Conservation (phyloP, 2,888 invertebrate species). For the Noctua pronuba region DNA sequence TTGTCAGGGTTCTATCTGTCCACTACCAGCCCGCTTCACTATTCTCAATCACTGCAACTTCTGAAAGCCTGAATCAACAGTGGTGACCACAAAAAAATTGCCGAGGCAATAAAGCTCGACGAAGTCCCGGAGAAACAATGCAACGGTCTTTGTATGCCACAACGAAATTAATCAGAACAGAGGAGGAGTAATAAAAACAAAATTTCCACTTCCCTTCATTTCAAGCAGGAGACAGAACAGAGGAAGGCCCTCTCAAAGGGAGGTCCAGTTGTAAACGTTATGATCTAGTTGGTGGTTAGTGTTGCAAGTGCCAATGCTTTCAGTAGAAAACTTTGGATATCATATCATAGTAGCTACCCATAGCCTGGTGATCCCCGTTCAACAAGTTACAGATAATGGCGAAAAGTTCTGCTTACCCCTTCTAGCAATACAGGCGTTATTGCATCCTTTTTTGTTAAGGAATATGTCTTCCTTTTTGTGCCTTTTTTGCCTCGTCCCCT, state of each 20-base stretch:
- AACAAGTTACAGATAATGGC: background rate
- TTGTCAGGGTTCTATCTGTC: no score
- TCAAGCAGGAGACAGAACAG: background rate
- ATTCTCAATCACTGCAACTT: background rate
- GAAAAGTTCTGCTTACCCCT: no score
- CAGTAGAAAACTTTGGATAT: background rate
- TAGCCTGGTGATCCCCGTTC: background rate
- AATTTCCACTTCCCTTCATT: no score
- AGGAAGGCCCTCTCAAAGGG: background rate
- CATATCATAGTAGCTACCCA: no score
- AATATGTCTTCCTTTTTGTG: slow-evolving; percentile 2
- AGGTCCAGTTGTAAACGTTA: background rate
- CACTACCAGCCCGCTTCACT: background rate
- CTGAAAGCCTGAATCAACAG: background rate
- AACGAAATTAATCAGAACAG: no score
- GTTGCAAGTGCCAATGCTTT: background rate
- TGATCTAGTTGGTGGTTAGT: background rate
- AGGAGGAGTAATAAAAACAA: background rate
- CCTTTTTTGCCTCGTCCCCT: slow-evolving; percentile 2
- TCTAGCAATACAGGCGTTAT: background rate
- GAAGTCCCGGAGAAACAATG: no score
- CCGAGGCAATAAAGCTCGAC: no score
- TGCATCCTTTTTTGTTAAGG: background rate
- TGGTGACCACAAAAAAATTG: no score
- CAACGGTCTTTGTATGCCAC: no score